Evolutionary conservation across 2,888 invertebrate species (phyloP).

Genomic region (Calephelis perditalis): DNA sequence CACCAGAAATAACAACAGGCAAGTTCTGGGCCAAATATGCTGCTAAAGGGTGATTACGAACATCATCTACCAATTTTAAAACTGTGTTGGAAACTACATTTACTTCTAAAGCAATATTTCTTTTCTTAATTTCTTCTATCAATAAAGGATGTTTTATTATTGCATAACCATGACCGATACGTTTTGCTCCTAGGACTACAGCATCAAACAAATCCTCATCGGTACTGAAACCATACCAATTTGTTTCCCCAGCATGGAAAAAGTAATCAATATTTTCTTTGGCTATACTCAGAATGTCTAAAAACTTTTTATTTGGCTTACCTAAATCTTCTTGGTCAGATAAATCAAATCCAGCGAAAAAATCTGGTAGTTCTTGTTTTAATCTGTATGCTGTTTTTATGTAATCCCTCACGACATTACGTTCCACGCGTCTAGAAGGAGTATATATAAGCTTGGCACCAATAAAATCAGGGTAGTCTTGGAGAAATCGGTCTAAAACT

Average conservation of each 20-base stretch:
- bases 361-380: conserved; percentile 38
- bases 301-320: conserved; percentile 76
- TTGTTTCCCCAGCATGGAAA: conserved; percentile 70
- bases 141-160: conserved; percentile 84
- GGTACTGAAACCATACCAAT: conserved; percentile 78
- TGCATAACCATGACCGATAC: conserved; percentile 89
- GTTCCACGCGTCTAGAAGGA: conserved; percentile 70
- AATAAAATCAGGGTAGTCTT: conserved; percentile 53
- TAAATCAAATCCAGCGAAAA: conserved; percentile 87
- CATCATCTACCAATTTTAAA: conserved; percentile 82
- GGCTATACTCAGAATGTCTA: conserved; percentile 69
- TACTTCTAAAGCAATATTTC: conserved; percentile 84
- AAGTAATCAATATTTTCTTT: conserved; percentile 79
- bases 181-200: conserved; percentile 81
- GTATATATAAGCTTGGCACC: conserved; percentile 81
- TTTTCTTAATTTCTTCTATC: conserved; percentile 75
- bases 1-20: conserved; percentile 86
- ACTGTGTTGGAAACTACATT: conserved; percentile 90
- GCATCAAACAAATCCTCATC: conserved; percentile 89
- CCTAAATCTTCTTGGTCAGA: conserved; percentile 90
- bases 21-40: conserved; percentile 80
- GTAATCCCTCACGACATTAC: conserved; percentile 60
- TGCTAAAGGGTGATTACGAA: conserved; percentile 86
- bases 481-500: conserved; percentile 76
- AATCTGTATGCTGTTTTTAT: conserved; percentile 57